These are phyloP conservation scores for Muscicapa striata DNA, from an alignment of 2,797 vertebrate species.

Conservation along the genomic window DNA sequence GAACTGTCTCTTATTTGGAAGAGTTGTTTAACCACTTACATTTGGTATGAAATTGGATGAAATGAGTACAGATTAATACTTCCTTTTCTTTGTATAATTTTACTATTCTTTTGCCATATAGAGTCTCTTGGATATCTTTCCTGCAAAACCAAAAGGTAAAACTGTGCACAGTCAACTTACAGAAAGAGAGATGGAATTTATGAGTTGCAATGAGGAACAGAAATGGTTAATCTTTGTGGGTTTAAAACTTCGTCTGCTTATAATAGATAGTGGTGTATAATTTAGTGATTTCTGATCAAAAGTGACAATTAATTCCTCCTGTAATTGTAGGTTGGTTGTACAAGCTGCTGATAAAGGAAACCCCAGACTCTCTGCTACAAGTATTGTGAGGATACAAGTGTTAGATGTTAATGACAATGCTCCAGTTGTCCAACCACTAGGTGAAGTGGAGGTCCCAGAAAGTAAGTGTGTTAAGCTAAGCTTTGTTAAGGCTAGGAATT, in stretches of 20 bases:
- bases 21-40: background rate
- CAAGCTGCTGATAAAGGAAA: slow-evolving; percentile 88
- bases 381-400: slow-evolving; percentile 83
- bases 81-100: background rate
- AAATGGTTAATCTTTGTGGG: background rate
- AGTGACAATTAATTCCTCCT: slow-evolving; percentile 39
- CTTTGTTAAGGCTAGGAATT: background rate
- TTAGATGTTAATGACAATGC: slow-evolving; percentile 91
- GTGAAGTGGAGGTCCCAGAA: slow-evolving; percentile 84
- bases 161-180: background rate
- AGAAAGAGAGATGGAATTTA: slow-evolving; percentile 3
- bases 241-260: background rate
- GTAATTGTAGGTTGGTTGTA: slow-evolving; percentile 83
- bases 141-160: background rate
- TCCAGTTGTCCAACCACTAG: slow-evolving; percentile 81
- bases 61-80: background rate
- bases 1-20: background rate
- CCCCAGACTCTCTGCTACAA: slow-evolving; percentile 83
- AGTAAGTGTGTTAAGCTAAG: slow-evolving; percentile 78
- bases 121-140: background rate
- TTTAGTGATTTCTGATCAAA: background rate
- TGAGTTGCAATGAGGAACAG: background rate
- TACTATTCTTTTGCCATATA: background rate
- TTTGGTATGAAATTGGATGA: background rate
- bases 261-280: background rate